Percentiles rank a stretch among this genome's conserved stretches.
Evolutionary conservation across 2,888 invertebrate species (phyloP).

Genomic region (Euplagia quadripunctaria): DNA sequence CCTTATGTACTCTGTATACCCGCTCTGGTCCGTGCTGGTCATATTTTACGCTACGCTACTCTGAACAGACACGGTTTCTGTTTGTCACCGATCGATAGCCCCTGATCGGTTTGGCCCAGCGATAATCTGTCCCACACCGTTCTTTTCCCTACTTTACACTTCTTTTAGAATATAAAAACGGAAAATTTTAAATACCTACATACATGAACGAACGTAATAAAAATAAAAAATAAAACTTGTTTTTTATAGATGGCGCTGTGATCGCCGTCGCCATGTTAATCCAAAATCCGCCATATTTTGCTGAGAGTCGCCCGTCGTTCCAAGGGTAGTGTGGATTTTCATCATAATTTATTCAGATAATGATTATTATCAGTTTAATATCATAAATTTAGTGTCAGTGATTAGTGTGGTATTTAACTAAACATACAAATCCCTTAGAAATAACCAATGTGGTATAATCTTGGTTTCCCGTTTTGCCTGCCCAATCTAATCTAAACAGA

Average conservation of each 20-base stretch:
- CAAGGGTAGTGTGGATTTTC: constrained; percentile 77
- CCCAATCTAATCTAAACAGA: constrained; percentile 89
- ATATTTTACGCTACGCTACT: too few relatives aligned
- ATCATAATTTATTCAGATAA: constrained; percentile 75
- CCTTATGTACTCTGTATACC: too few relatives aligned
- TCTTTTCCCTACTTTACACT: too few relatives aligned
- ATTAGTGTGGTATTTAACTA: constrained; percentile 72
- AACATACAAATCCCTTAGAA: constrained; percentile 59
- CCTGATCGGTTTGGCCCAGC: too few relatives aligned
- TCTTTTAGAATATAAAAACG: background rate
- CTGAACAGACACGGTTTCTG: too few relatives aligned
- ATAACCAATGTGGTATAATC: constrained; percentile 74
- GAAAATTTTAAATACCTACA: background rate
- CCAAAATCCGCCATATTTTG: constrained; percentile 84
- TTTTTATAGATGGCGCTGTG: constrained; percentile 67
- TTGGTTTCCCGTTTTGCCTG: constrained; percentile 81
- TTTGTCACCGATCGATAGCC: too few relatives aligned
- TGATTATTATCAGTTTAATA: constrained; percentile 79
- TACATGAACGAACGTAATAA: background rate
- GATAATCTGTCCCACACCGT: too few relatives aligned
- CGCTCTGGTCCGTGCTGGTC: too few relatives aligned
- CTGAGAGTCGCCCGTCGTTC: constrained; percentile 82
- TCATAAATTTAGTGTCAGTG: constrained; percentile 75
- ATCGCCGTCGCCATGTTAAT: constrained; percentile 78
- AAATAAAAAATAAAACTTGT: background rate